Conservation (phyloP, 2,797 vertebrate genomes). For the Tiaroga cobitis region DNA sequence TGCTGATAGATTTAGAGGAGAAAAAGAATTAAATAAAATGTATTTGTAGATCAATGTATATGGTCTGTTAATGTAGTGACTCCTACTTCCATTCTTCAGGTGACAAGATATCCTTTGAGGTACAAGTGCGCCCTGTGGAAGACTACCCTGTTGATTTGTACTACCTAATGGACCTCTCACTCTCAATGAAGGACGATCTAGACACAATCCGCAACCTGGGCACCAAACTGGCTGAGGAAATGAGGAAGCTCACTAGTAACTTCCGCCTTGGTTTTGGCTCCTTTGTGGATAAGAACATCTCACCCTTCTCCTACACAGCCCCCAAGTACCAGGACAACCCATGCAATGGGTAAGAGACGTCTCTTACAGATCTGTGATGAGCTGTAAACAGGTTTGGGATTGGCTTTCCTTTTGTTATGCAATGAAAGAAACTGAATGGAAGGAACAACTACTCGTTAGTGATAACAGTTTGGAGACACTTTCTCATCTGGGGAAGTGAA, state of each 20-base stretch:
- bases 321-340: slow-evolving; percentile 95
- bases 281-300: slow-evolving; percentile 96
- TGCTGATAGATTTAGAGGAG: background rate
- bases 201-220: slow-evolving; percentile 93
- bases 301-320: slow-evolving; percentile 94
- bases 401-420: background rate
- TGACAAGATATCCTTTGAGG: slow-evolving; percentile 83
- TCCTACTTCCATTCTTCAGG: slow-evolving; percentile 65
- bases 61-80: background rate
- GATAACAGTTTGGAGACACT: background rate
- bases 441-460: background rate
- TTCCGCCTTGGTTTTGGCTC: slow-evolving; percentile 96
- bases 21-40: background rate
- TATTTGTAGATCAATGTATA: background rate
- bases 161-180: slow-evolving; percentile 98
- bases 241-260: slow-evolving; percentile 97
- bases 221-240: slow-evolving; percentile 92
- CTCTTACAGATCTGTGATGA: background rate
- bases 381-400: background rate
- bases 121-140: slow-evolving; percentile 96
- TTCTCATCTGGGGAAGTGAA: background rate
- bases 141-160: slow-evolving; percentile 98
- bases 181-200: slow-evolving; percentile 98
- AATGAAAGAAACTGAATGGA: no score
- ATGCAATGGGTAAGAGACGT: slow-evolving; percentile 85